Evolutionary conservation across 2,888 invertebrate species (phyloP), one percentile per base, ranked within the genome.

Genomic region (Protodeltote pygarga): DNA sequence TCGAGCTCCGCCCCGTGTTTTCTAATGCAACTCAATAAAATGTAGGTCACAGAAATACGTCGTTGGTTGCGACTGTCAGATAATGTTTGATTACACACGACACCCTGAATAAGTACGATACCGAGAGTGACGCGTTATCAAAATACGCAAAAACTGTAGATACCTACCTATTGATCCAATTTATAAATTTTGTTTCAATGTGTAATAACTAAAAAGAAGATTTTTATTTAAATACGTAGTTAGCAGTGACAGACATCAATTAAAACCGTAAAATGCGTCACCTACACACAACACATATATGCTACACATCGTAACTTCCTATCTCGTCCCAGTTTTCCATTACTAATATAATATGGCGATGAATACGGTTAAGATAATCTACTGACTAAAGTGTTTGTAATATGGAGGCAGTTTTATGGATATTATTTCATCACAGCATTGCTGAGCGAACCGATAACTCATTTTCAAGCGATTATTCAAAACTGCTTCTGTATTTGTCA

Each of bases 11-110:
- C 85, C 84, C 83, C 81, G 82, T 84, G 79, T 87, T 88, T 86
- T 89, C 83, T 86, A 88, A 85, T 86, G 88, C 87, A 89, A 89
- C 83, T 83, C 77, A 76, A 77, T 77, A 77, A 79, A 84, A 91
- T 89, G 83, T 90, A 73, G 91, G 89, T 86, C 89, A 85, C 78
- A 71, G 76, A 79, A 77, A 78, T 76, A 79, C 75, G 74, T 68
- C 73, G 77, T 59, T 61, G 45, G 68, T 73, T 64, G 58, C 69
- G 71, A 72, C 60, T 58, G 53, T 58, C 60, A 51, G 59, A 66
- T 66, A 60, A 60, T 67, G 57, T 54, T 55, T 65, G 52, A 63
- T 70, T 65, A 60, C 46, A 64, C 42, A 47, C 58, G 41, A 48
- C 48, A 64, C 49, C n/a, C 53, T 53, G 47, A 65, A 65, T 64